Percentiles rank a stretch among this genome's conserved stretches.
phyloP scores from a whole-genome alignment of 2,888 invertebrate species.

The Drosophila picticornis region DNA sequence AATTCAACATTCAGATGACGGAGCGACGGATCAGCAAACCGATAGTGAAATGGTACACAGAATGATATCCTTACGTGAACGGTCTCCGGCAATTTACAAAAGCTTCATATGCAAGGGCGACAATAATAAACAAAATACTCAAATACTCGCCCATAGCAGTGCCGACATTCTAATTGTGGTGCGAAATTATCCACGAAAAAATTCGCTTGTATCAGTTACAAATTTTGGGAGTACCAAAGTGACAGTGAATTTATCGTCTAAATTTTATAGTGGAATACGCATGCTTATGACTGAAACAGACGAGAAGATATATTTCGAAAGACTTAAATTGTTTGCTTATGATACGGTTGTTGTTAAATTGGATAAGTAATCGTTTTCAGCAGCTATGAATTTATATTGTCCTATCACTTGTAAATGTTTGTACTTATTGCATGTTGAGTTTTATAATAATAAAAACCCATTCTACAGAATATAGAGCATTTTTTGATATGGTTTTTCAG shows the following conservation, averaged over 20 bases:
- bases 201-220: slow-evolving; percentile 91
- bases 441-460: slow-evolving; percentile 26
- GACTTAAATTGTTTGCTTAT: slow-evolving; percentile 86
- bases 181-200: slow-evolving; percentile 91
- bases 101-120: slow-evolving; percentile 89
- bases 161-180: slow-evolving; percentile 90
- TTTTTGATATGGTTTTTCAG: background rate
- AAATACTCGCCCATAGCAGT: slow-evolving; percentile 87
- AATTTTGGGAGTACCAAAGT: slow-evolving; percentile 89
- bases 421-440: slow-evolving; percentile 22
- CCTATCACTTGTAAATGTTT: background rate
- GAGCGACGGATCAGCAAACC: slow-evolving; percentile 85
- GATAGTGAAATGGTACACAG: slow-evolving; percentile 87
- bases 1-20: slow-evolving; percentile 88
- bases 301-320: slow-evolving; percentile 85
- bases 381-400: background rate
- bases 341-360: slow-evolving; percentile 88
- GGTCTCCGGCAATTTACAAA: slow-evolving; percentile 90
- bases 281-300: slow-evolving; percentile 64
- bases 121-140: slow-evolving; percentile 88
- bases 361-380: slow-evolving; percentile 84
- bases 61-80: slow-evolving; percentile 87
- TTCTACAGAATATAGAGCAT: background rate
- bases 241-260: slow-evolving; percentile 90
- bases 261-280: slow-evolving; percentile 90